phyloP scores from a whole-genome alignment of 2,888 invertebrate genomes.

The Limnephilus lunatus region DNA sequence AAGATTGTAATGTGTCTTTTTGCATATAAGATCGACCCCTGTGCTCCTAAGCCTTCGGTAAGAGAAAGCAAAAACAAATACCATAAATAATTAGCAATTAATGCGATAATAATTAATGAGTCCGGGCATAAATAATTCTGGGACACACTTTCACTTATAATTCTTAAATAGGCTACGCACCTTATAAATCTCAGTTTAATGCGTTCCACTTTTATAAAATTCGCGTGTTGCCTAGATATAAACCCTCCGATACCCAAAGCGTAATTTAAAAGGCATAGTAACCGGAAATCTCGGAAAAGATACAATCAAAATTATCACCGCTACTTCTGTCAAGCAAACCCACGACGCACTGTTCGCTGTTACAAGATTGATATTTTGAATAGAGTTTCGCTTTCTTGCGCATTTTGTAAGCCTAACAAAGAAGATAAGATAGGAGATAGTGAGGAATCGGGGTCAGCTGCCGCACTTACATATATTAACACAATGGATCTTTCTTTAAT shows the following conservation, averaged over 20 bases:
- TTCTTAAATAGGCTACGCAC: not conserved
- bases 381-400: slow-evolving; percentile 23
- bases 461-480: slow-evolving; percentile 26
- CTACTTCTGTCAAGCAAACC: slow-evolving; percentile 8
- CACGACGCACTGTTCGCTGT: not conserved
- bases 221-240: not conserved
- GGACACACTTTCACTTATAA: not conserved
- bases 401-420: slow-evolving; percentile 12
- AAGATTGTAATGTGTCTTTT: not conserved
- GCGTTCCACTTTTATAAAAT: not conserved
- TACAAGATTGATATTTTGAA: slow-evolving; percentile 13
- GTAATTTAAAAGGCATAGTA: slow-evolving; percentile 3
- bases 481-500: slow-evolving; percentile 20
- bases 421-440: slow-evolving; percentile 9
- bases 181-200: not conserved
- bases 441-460: slow-evolving; percentile 1
- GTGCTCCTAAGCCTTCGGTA: too few relatives aligned
- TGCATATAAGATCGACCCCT: not conserved
- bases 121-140: not conserved
- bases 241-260: not conserved
- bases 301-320: not conserved
- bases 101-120: not conserved
- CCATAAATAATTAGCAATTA: too few relatives aligned
- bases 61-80: too few relatives aligned
- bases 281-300: not conserved